A percentile compares a stretch with the other conserved stretches of the same genome.
phyloP scores from a whole-genome alignment of 1,140 invertebrate species.

The Calosoma granatense region DNA sequence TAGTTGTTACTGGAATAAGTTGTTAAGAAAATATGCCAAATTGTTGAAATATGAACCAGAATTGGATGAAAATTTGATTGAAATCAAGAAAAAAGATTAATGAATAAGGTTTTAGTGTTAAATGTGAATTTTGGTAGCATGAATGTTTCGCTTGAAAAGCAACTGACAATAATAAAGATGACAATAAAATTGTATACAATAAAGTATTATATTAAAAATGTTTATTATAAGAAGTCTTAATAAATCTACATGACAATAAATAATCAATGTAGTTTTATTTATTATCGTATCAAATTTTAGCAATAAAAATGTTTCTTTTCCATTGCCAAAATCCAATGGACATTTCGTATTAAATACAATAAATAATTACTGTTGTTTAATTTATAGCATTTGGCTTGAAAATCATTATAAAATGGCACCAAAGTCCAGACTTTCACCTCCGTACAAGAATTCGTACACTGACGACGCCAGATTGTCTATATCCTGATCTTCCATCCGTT shows the following conservation, averaged over 20 bases:
- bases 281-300: slow-evolving; percentile 24
- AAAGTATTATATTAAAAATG: slow-evolving; percentile 1
- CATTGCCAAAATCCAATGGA: slow-evolving; percentile 28
- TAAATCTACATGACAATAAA: background rate
- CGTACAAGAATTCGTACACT: slow-evolving; percentile 46
- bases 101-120: too few species aligned
- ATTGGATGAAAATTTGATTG: slow-evolving; percentile 44
- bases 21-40: slow-evolving; percentile 68
- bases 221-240: background rate
- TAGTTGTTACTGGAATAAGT: slow-evolving; percentile 75
- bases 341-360: slow-evolving; percentile 12
- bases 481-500: slow-evolving; percentile 32
- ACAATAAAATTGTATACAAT: background rate
- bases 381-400: slow-evolving; percentile 8
- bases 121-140: too few species aligned
- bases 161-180: slow-evolving; percentile 1
- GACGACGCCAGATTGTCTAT: slow-evolving; percentile 42
- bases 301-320: slow-evolving; percentile 24
- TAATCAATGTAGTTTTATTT: background rate
- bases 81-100: slow-evolving; percentile 29
- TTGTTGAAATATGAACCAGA: slow-evolving; percentile 60
- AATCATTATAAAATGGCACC: slow-evolving; percentile 38
- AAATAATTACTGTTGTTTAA: slow-evolving; percentile 1
- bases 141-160: too few species aligned
- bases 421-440: slow-evolving; percentile 38